These are phyloP conservation scores for Colinus virginianus DNA, from an alignment of 2,113 vertebrate species.

Conservation along the genomic window DNA sequence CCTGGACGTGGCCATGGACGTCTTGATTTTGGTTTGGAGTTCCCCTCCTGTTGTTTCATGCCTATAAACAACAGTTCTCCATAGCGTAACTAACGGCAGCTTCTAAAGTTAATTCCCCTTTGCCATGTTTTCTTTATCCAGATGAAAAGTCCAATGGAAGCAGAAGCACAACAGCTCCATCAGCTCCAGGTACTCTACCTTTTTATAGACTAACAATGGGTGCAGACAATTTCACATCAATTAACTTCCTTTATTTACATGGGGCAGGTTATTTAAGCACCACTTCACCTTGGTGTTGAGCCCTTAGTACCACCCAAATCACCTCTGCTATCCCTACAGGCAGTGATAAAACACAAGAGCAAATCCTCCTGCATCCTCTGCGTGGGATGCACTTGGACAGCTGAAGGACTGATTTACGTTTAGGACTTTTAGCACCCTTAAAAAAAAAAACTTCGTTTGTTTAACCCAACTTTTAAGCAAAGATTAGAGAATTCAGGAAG, in stretches of 20 bases:
- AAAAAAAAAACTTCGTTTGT: neutral
- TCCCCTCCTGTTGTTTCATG: neutral
- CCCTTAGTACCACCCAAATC: neutral
- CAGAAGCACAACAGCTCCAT: neutral
- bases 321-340: neutral
- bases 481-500: neutral
- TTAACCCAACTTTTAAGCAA: neutral
- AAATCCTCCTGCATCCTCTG: neutral
- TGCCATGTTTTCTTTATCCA: neutral
- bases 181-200: constrained; percentile 36
- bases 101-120: constrained; percentile 2
- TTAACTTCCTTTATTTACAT: neutral
- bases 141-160: neutral
- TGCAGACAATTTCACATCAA: neutral
- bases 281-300: neutral
- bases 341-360: neutral
- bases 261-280: neutral
- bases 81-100: neutral
- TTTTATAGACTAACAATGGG: neutral
- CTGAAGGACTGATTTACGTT: neutral
- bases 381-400: neutral
- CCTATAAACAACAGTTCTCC: neutral
- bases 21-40: neutral
- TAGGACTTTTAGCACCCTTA: neutral
- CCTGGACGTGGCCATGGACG: neutral